Percentiles rank a stretch among this genome's conserved stretches.
These are phyloP conservation scores for Ardeotis arabs DNA, from an alignment of 2,113 vertebrate species.

Conservation along the genomic window DNA sequence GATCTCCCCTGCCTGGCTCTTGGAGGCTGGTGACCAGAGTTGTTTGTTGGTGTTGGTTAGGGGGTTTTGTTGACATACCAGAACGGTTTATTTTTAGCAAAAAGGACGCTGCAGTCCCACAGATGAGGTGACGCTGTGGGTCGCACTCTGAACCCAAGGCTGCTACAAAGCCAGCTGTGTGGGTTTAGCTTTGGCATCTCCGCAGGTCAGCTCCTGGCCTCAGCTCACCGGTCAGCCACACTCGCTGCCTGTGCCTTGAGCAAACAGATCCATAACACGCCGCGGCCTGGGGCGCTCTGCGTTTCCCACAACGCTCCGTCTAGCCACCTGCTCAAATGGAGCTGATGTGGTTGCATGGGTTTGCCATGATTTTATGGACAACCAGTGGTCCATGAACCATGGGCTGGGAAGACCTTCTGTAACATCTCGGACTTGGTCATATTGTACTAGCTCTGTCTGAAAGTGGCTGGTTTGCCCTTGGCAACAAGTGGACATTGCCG, in stretches of 20 bases:
- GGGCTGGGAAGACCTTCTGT: neutral
- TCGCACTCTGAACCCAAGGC: accelerated
- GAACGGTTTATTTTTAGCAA: neutral
- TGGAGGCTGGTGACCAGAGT: neutral
- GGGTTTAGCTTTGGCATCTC: neutral
- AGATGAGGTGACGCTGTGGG: neutral
- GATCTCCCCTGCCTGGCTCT: neutral
- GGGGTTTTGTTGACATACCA: neutral
- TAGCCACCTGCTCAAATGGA: accelerated
- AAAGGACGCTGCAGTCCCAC: neutral
- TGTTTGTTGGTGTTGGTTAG: neutral
- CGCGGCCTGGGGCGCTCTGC: accelerated
- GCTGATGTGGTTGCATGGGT: too few relatives aligned
- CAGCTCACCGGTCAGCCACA: accelerated
- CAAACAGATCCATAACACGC: accelerated
- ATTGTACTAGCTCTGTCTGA: accelerated
- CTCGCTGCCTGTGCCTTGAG: neutral
- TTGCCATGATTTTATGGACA: neutral
- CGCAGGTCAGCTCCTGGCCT: neutral
- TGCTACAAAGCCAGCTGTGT: neutral
- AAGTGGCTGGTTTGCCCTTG: neutral
- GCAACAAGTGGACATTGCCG: neutral
- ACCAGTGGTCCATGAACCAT: neutral
- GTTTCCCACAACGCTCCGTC: accelerated
- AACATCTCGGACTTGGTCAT: too few relatives aligned